These are phyloP conservation scores for Melipona beecheii DNA, from an alignment of 2,888 invertebrate genomes.

Conservation along the genomic window DNA sequence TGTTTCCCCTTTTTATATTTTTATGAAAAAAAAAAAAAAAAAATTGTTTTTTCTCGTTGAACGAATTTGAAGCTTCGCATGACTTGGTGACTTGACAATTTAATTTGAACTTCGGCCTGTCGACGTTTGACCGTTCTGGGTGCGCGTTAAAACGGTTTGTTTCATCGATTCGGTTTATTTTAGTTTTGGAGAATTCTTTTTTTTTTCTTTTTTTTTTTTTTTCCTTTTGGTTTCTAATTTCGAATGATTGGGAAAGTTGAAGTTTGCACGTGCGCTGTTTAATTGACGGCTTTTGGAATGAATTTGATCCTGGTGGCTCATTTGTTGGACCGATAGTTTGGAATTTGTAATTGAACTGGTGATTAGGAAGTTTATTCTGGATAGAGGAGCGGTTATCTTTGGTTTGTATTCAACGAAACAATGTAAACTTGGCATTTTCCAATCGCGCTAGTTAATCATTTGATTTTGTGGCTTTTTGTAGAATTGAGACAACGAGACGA, in stretches of 20 bases:
- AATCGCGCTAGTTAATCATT: not conserved
- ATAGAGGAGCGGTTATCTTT: not conserved
- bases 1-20: not conserved
- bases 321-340: not conserved
- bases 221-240: not conserved
- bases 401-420: not conserved
- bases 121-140: conserved; percentile 4
- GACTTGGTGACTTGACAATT: conserved; percentile 2
- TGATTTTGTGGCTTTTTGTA: not conserved
- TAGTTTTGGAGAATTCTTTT: not conserved
- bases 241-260: not conserved
- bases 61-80: not conserved
- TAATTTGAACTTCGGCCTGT: not conserved
- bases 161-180: not conserved
- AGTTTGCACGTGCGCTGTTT: not conserved
- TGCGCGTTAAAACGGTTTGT: not conserved
- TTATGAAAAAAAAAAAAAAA: too few relatives aligned
- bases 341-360: not conserved
- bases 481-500: not conserved
- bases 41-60: not conserved
- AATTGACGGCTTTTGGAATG: not conserved
- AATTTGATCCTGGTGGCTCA: not conserved
- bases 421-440: not conserved
- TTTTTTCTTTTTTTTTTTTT: not conserved
- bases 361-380: conserved; percentile 2